Evolutionary conservation across 2,113 vertebrate genomes (phyloP).

Genomic region (Carettochelys insculpta): DNA sequence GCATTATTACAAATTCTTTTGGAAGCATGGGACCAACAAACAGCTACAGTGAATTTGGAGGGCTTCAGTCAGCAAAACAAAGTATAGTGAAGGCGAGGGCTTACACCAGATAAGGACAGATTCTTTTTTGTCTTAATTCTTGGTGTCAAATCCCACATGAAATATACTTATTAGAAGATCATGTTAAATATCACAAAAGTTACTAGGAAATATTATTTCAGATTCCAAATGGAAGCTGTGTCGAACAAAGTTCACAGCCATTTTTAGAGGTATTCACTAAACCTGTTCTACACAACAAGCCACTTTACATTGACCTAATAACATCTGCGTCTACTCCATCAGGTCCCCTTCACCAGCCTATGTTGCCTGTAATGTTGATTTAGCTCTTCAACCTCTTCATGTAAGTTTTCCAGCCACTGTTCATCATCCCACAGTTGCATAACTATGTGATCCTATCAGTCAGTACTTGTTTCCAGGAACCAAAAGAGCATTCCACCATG

Average conservation of each 20-base stretch:
- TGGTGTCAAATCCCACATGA: background rate
- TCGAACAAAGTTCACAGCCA: rapidly evolving
- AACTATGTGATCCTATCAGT: no score
- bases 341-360: no score
- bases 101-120: background rate
- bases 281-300: no score
- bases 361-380: no score
- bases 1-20: background rate
- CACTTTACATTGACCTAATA: no score
- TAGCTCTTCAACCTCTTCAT: no score
- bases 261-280: background rate
- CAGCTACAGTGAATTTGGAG: background rate
- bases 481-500: no score
- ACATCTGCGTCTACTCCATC: no score
- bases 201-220: background rate
- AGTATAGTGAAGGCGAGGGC: background rate
- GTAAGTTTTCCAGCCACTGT: no score
- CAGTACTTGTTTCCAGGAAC: no score
- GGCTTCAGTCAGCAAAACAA: background rate
- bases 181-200: background rate
- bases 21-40: background rate
- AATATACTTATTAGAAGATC: no score
- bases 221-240: background rate
- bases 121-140: background rate
- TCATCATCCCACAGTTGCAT: no score